These are phyloP conservation scores for Neoaliturus tenellus DNA, from an alignment of 2,888 invertebrate genomes.

Conservation along the genomic window DNA sequence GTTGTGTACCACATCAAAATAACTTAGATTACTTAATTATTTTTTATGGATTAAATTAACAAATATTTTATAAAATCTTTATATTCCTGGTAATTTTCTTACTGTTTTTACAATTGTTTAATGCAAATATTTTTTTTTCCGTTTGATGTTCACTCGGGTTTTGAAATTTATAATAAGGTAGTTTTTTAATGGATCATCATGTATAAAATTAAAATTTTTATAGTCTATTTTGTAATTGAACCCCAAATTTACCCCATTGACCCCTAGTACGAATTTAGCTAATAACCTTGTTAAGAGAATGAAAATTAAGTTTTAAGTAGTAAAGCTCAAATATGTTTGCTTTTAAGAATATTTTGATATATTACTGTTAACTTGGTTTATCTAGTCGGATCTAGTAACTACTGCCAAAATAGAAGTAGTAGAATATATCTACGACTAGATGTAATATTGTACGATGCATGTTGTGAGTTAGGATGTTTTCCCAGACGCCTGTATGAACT, in stretches of 20 bases:
- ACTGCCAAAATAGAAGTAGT: slow-evolving; percentile 30
- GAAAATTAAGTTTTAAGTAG: neutral
- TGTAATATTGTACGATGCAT: neutral
- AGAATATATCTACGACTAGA: neutral
- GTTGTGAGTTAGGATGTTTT: neutral
- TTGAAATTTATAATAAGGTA: no score
- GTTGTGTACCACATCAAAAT: no score
- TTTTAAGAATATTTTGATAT: neutral
- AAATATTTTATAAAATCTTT: no score
- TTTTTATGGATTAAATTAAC: no score
- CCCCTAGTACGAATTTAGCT: slow-evolving; percentile 14
- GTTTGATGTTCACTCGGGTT: no score
- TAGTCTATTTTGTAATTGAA: neutral
- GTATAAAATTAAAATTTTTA: no score
- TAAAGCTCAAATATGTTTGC: neutral
- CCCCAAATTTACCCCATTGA: neutral
- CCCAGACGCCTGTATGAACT: neutral
- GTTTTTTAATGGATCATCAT: no score
- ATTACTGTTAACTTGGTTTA: neutral
- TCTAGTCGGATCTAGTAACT: slow-evolving; percentile 24
- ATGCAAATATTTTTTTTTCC: no score
- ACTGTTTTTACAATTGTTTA: no score
- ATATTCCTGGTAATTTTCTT: no score
- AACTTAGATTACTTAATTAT: no score
- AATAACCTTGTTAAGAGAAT: neutral